A percentile compares a stretch with the other conserved stretches of the same genome.
Conservation (phyloP, 2,113 vertebrate species). For the Platysteira castanea region DNA sequence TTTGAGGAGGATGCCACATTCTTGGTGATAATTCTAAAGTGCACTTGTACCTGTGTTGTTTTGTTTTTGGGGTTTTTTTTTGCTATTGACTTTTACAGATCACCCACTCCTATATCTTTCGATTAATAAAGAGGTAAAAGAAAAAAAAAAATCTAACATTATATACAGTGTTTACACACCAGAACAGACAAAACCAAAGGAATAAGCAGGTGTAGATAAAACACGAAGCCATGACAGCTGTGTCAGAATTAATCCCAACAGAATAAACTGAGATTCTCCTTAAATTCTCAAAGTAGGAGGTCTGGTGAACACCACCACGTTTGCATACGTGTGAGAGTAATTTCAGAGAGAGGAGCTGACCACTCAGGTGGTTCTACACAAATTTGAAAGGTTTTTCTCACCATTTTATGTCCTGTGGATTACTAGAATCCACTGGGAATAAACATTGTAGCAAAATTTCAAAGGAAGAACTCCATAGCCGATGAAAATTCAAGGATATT, state of each 20-base stretch:
- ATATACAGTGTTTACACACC: accelerated
- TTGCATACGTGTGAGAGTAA: background rate
- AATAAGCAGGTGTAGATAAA: background rate
- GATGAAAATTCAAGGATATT: background rate
- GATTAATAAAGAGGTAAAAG: background rate
- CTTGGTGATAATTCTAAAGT: background rate
- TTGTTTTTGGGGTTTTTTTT: background rate
- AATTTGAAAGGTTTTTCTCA: background rate
- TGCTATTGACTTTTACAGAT: background rate
- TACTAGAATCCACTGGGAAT: background rate
- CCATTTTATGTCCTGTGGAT: background rate
- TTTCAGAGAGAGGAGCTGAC: background rate
- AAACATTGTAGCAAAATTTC: background rate
- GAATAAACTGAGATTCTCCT: background rate
- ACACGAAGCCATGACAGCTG: background rate
- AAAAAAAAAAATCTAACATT: background rate
- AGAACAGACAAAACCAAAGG: background rate
- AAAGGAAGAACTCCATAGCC: background rate
- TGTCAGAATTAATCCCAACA: background rate
- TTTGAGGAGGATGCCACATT: background rate
- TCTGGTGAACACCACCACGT: background rate
- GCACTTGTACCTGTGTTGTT: background rate
- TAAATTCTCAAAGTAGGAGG: background rate
- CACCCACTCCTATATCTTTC: background rate
- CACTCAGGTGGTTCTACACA: background rate